A percentile compares a stretch with the other conserved stretches of the same genome.
phyloP scores from a whole-genome alignment of 2,113 vertebrate genomes.

The Eubucco bourcierii region DNA sequence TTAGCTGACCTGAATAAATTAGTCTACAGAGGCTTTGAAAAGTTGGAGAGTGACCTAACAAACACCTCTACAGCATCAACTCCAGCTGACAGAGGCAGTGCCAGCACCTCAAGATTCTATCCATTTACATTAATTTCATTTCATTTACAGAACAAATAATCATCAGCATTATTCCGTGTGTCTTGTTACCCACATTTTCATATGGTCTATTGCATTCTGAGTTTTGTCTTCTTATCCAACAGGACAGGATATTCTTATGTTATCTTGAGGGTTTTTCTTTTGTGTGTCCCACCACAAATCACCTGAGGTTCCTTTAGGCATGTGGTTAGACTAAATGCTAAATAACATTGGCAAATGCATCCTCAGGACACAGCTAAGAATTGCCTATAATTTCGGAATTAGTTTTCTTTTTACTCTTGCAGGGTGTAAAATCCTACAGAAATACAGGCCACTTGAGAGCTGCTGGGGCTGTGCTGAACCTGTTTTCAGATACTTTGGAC shows the following conservation, averaged over 20 bases:
- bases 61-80: not conserved
- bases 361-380: not conserved
- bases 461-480: not conserved
- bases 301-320: not conserved
- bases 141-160: not conserved
- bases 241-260: not conserved
- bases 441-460: not conserved
- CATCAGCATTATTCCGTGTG: not conserved
- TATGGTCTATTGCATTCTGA: not conserved
- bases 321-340: not conserved
- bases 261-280: not conserved
- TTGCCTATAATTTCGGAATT: not conserved
- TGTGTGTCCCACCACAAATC: not conserved
- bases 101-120: not conserved
- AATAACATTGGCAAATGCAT: not conserved
- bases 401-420: not conserved
- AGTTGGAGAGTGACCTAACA: not conserved
- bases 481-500: not conserved
- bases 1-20: not conserved
- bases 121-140: not conserved
- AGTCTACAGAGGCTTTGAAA: not conserved
- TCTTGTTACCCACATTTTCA: not conserved
- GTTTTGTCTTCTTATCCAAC: not conserved
- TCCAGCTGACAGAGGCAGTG: not conserved
- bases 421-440: not conserved